Evolutionary conservation across 1,140 invertebrate species (phyloP).

Genomic region (Eumeta japonica): DNA sequence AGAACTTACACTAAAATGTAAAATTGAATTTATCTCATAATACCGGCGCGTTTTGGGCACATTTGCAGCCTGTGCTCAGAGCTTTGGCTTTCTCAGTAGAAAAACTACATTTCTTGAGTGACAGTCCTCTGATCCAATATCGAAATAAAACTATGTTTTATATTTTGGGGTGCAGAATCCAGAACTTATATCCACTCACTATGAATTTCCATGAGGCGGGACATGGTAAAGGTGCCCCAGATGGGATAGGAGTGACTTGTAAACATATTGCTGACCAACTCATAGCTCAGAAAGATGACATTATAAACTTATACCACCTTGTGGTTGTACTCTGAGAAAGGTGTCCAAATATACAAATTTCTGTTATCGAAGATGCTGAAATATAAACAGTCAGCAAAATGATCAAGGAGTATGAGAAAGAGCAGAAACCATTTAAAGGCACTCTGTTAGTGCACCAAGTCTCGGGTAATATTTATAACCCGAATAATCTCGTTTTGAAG

Average conservation of each 20-base stretch:
- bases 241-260: conserved; percentile 8
- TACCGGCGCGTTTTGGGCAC: conserved; percentile 11
- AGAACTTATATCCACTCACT: conserved; percentile 8
- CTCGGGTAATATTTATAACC: conserved; percentile 5
- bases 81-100: conserved; percentile 6
- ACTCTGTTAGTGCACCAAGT: too few species aligned
- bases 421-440: too few species aligned
- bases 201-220: conserved; percentile 14
- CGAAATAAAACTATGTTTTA: conserved; percentile 13
- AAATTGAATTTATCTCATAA: conserved; percentile 7
- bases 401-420: conserved; percentile 8
- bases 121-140: conserved; percentile 14
- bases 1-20: too few species aligned
- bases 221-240: conserved; percentile 15
- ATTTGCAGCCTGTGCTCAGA: conserved; percentile 8
- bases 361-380: conserved; percentile 9
- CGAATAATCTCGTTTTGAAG: too few species aligned
- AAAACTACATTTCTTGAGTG: conserved; percentile 11
- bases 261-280: conserved; percentile 8
- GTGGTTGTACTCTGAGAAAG: conserved; percentile 5
- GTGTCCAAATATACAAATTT: too few species aligned
- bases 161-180: too few species aligned
- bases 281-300: conserved; percentile 9
- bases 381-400: conserved; percentile 6
- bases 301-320: conserved; percentile 8